A percentile compares a stretch with the other conserved stretches of the same genome.
These are phyloP conservation scores for Sebastes melanostomus DNA, from an alignment of 2,797 vertebrate species.

Conservation along the genomic window DNA sequence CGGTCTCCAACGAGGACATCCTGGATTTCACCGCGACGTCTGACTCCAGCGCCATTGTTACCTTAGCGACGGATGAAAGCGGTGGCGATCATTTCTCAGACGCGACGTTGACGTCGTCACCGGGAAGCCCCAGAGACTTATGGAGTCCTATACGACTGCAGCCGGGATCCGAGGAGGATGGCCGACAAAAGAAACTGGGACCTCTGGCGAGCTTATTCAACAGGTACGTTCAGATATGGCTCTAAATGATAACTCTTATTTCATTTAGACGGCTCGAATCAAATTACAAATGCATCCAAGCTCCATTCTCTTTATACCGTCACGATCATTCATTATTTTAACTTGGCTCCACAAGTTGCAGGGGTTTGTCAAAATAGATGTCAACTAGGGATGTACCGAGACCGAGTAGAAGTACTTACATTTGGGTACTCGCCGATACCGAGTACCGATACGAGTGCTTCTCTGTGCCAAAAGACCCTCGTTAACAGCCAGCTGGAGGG, in stretches of 20 bases:
- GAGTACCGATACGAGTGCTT: no score
- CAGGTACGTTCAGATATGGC: conserved; percentile 75
- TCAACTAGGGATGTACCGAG: no score
- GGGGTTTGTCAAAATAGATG: no score
- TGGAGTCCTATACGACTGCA: conserved; percentile 48
- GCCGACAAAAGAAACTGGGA: conserved; percentile 78
- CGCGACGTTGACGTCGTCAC: conserved; percentile 78
- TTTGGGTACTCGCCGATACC: no score
- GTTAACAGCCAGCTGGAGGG: no score
- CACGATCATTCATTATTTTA: no score
- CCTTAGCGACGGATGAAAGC: conserved; percentile 86
- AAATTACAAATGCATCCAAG: no score
- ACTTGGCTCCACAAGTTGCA: no score
- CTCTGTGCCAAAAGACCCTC: no score
- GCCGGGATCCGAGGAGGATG: conserved; percentile 70
- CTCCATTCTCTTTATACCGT: no score
- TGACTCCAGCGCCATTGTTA: conserved; percentile 93
- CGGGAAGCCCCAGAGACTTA: conserved; percentile 52
- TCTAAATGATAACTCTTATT: not conserved
- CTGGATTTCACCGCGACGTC: conserved; percentile 91
- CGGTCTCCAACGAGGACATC: conserved; percentile 91
- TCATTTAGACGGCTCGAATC: not conserved
- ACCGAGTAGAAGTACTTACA: no score
- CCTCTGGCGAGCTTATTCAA: conserved; percentile 87
- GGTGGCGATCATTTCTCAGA: conserved; percentile 80